phyloP scores from a whole-genome alignment of 2,797 vertebrate species.

The Onychomys leucogaster region DNA sequence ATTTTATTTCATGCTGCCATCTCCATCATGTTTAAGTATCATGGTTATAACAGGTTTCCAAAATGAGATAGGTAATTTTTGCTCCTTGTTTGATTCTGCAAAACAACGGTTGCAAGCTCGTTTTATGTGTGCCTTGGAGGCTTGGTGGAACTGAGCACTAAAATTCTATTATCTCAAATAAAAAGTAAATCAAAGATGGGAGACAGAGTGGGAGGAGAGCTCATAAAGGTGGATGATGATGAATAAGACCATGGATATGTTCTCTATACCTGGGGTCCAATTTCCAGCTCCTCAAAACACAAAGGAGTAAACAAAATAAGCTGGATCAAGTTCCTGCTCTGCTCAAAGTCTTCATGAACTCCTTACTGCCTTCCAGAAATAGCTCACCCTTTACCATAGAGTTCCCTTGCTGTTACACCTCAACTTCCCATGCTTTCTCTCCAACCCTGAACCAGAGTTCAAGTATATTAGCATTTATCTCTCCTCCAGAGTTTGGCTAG shows the following conservation, averaged over 20 bases:
- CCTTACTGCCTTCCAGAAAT: not conserved
- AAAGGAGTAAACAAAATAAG: not conserved
- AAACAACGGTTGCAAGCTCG: not conserved
- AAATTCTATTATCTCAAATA: conserved; percentile 56
- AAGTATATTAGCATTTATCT: not conserved
- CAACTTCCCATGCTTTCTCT: not conserved
- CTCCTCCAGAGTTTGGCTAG: not conserved
- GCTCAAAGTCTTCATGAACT: not conserved
- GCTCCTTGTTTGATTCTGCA: not conserved
- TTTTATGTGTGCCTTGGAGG: conserved; percentile 45
- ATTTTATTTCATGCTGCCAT: conserved; percentile 24
- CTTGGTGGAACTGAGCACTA: not conserved
- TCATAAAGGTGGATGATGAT: not conserved
- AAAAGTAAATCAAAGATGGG: conserved; percentile 20
- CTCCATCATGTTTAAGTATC: conserved; percentile 7
- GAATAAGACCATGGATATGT: not conserved
- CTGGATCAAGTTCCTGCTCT: no score
- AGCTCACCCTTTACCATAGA: not conserved
- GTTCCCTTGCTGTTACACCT: not conserved
- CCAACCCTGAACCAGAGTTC: not conserved
- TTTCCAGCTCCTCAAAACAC: not conserved
- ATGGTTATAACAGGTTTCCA: conserved; percentile 39
- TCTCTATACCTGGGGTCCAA: not conserved
- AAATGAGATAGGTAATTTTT: conserved; percentile 25
- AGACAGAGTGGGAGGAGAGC: not conserved